phyloP scores from a whole-genome alignment of 2,113 vertebrate genomes.

The Enhydra lutris region DNA sequence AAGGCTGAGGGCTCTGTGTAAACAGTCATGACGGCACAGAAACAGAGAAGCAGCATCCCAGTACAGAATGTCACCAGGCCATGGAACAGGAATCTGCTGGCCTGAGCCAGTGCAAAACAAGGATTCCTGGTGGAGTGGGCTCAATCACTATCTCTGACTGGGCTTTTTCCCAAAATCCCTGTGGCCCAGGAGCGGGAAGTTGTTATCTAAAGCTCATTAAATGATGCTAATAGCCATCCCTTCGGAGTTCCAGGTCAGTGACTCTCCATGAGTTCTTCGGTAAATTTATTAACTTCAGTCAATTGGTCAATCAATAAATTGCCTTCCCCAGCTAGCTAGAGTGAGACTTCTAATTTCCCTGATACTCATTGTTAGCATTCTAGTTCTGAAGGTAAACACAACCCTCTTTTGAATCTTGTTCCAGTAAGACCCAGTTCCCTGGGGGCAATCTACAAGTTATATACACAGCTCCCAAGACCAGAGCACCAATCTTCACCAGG shows the following conservation, averaged over 20 bases:
- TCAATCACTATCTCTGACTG: neutral
- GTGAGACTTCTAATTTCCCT: neutral
- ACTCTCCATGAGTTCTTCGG: neutral
- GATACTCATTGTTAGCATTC: neutral
- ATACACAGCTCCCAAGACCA: neutral
- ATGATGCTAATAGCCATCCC: neutral
- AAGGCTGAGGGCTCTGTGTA: neutral
- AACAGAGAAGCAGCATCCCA: neutral
- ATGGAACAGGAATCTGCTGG: neutral
- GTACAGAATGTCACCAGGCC: neutral
- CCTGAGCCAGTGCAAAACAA: neutral
- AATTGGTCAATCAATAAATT: neutral
- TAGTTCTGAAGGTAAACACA: neutral
- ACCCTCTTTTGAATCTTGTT: neutral
- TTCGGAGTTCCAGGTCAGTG: neutral
- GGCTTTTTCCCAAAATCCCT: neutral
- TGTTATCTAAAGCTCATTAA: neutral
- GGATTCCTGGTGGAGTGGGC: neutral
- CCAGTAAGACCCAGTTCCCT: neutral
- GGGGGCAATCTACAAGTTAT: accelerated
- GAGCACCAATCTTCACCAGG: neutral
- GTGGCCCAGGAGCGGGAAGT: neutral
- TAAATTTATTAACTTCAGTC: neutral
- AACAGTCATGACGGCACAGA: neutral
- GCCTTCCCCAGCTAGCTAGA: neutral